Evolutionary conservation across 1,140 invertebrate genomes (phyloP).

Genomic region (Calephelis virginiensis): DNA sequence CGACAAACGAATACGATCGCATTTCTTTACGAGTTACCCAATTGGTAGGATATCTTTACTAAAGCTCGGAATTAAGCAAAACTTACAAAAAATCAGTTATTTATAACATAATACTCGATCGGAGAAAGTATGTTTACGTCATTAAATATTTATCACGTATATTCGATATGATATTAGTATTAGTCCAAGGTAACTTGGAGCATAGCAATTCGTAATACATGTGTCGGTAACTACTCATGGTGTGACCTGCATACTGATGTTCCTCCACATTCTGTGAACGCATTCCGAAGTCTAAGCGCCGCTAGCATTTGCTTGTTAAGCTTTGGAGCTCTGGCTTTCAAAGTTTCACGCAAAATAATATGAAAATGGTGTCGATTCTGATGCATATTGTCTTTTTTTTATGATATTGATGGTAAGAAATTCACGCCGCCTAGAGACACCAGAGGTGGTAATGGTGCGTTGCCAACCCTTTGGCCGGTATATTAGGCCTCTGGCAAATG

Average conservation of each 20-base stretch:
- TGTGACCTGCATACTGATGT: slow-evolving; percentile 66
- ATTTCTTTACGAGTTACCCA: too few species aligned
- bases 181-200: slow-evolving; percentile 53
- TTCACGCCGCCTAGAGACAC: too few species aligned
- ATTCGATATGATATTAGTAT: slow-evolving; percentile 44
- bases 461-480: too few species aligned
- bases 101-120: neutral
- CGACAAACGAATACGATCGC: too few species aligned
- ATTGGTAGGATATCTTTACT: too few species aligned
- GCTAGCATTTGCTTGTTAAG: slow-evolving; percentile 23
- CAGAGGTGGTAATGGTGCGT: too few species aligned
- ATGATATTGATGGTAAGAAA: too few species aligned
- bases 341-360: neutral
- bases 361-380: neutral
- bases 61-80: too few species aligned
- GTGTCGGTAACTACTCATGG: slow-evolving; percentile 54
- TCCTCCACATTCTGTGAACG: slow-evolving; percentile 48
- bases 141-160: slow-evolving; percentile 39
- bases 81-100: too few species aligned
- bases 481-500: too few species aligned
- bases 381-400: too few species aligned
- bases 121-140: slow-evolving; percentile 31
- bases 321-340: neutral
- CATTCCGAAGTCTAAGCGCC: slow-evolving; percentile 55
- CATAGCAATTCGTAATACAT: slow-evolving; percentile 43